phyloP scores from a whole-genome alignment of 2,113 vertebrate genomes.

The Desmodus rotundus region DNA sequence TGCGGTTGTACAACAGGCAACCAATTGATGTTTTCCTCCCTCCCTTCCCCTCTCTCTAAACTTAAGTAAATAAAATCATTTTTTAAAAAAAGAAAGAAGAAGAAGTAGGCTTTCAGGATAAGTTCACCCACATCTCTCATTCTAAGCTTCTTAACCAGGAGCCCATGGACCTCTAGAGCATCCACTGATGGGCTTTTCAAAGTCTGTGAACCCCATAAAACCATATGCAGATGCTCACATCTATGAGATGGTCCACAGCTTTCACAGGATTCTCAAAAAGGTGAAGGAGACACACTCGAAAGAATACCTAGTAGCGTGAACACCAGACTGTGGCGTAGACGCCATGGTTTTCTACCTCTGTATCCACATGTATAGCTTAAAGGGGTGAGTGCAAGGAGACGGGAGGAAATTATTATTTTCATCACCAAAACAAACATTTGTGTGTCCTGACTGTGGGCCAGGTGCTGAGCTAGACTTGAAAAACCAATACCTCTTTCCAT shows the following conservation, averaged over 20 bases:
- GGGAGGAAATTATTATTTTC: background rate
- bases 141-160: background rate
- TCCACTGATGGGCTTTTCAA: background rate
- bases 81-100: no score
- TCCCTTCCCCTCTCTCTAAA: no score
- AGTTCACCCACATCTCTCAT: background rate
- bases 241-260: background rate
- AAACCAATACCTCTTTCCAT: constrained; percentile 40
- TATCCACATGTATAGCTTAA: background rate
- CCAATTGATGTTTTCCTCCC: no score
- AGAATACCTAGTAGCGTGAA: background rate
- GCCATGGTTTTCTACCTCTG: background rate
- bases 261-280: background rate
- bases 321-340: background rate
- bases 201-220: background rate
- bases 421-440: background rate
- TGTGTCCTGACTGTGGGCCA: background rate
- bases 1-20: no score
- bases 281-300: background rate
- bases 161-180: background rate
- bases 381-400: background rate
- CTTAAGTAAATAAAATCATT: no score
- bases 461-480: constrained; percentile 33
- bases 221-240: background rate
- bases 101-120: background rate